phyloP scores from a whole-genome alignment of 2,113 vertebrate genomes.

The Apteryx mantelli region DNA sequence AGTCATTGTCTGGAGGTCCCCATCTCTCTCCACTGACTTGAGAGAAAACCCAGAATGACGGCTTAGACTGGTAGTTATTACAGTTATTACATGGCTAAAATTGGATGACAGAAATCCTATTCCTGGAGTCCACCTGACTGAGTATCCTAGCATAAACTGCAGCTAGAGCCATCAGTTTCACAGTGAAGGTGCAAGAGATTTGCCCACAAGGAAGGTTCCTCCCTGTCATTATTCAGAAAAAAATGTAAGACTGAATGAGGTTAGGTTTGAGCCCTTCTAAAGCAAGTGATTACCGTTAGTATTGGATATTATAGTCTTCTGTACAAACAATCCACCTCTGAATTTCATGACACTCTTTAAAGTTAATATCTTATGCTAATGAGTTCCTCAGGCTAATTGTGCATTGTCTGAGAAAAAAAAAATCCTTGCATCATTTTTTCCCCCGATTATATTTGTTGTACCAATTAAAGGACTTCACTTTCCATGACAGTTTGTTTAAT shows the following conservation, averaged over 20 bases:
- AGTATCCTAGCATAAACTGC: background rate
- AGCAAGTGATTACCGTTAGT: background rate
- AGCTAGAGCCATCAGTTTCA: background rate
- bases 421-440: background rate
- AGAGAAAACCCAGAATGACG: background rate
- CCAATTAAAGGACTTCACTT: conserved; percentile 4
- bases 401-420: conserved; percentile 11
- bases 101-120: background rate
- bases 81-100: background rate
- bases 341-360: background rate
- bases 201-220: background rate
- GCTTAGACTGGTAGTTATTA: background rate
- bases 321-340: background rate
- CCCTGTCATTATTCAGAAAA: background rate
- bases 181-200: background rate
- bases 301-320: background rate
- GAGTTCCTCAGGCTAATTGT: conserved; percentile 11
- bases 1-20: background rate
- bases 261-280: background rate
- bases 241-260: background rate
- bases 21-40: fast-evolving
- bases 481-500: background rate
- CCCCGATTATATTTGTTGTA: background rate
- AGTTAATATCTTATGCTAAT: conserved; percentile 36
- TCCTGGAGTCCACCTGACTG: background rate